Evolutionary conservation across 1,140 invertebrate species (phyloP).

Genomic region (Phymastichus coffea): DNA sequence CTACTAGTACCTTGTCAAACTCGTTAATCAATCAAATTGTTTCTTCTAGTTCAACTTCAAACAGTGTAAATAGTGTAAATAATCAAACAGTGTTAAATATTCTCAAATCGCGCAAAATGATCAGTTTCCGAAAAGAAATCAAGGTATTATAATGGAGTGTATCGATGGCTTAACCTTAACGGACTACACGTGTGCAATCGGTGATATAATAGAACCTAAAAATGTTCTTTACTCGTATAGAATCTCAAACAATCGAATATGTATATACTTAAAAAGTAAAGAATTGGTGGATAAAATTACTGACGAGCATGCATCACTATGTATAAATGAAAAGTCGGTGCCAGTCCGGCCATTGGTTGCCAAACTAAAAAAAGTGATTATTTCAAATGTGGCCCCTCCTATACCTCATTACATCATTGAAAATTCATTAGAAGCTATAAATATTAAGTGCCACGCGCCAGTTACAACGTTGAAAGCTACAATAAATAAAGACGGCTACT

Average conservation of each 20-base stretch:
- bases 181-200: too few relatives aligned
- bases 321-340: not conserved
- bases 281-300: not conserved
- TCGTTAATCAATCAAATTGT: too few relatives aligned
- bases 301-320: not conserved
- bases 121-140: not conserved
- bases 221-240: too few relatives aligned
- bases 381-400: constrained; percentile 1
- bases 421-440: not conserved
- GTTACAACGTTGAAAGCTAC: not conserved
- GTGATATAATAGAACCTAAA: too few relatives aligned
- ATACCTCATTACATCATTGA: constrained; percentile 11
- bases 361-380: not conserved
- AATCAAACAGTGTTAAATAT: not conserved
- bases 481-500: constrained; percentile 1
- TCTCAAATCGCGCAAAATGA: not conserved
- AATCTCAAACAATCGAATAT: too few relatives aligned
- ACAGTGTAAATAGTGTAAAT: not conserved
- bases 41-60: too few relatives aligned
- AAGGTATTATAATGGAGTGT: constrained; percentile 8
- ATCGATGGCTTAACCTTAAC: not conserved
- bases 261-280: too few relatives aligned
- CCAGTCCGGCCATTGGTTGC: constrained; percentile 1
- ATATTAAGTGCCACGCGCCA: not conserved
- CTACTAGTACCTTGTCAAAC: too few relatives aligned